Evolutionary conservation across 2,888 invertebrate species (phyloP), one percentile per base, ranked within the genome.

Genomic region (Alentia gelatinosa): DNA sequence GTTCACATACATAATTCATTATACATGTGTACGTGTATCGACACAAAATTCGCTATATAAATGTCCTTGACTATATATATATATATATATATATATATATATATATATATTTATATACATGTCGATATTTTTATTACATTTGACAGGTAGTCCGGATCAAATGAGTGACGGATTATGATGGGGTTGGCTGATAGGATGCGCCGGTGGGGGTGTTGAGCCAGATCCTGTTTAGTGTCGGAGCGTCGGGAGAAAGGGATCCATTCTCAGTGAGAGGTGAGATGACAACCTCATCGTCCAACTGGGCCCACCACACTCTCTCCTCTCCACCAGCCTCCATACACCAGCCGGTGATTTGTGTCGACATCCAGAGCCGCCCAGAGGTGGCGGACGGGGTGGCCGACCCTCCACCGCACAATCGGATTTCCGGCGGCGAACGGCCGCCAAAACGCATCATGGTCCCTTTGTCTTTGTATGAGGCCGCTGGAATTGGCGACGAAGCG

Each of bases 401-500:
- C 19, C 23, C 56, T 19, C 56, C 23, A 3, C 56, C 19, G 56
- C 37, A 35, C 79, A 79, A 79, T 79, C 79, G 79, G 79, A 79
- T 79, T 79, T 79, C 79, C 79, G 35, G 35, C 39, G 37, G 5
- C 15, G 79, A 37, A 39, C 37, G 37, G 79, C 35, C 79, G 79
- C 39, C 79, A 35, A n/a, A 79, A 79, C 39, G 79, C 79, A 79
- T 79, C 79, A 19, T 23, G 39, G 79, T 39, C 79, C 79, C 39
- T 79, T 79, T 79, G 79, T 79, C 79, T 79, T 39, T 39, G 79
- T 23, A 79, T 39, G 26, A n/a, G n/a, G n/a, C n/a, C n/a, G n/a
- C n/a, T n/a, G n/a, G n/a, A n/a, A n/a, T n/a, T n/a, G n/a, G n/a
- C n/a, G n/a, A n/a, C n/a, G n/a, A n/a, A n/a, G n/a, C n/a, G n/a